Evolutionary conservation across 2,113 vertebrate genomes (phyloP).

Genomic region (Cololabis saira): DNA sequence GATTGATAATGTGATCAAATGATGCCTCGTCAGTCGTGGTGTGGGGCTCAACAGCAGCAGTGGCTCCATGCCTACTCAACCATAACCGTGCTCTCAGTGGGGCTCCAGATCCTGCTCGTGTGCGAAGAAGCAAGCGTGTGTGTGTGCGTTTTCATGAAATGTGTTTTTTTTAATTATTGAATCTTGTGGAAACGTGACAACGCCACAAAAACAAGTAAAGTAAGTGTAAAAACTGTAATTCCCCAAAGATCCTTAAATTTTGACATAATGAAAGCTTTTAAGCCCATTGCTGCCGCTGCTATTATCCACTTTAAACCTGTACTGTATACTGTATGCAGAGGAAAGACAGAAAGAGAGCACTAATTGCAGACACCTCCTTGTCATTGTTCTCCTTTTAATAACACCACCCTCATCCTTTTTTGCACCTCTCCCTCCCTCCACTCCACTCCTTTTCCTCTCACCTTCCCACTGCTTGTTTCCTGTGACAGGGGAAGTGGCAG

Average conservation of each 20-base stretch:
- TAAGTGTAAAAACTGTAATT: constrained; percentile 31
- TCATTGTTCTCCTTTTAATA: constrained; percentile 76
- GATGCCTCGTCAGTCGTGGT: constrained; percentile 65
- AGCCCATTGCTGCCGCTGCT: constrained; percentile 29
- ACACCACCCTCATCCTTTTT: constrained; percentile 55
- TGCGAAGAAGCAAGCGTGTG: constrained; percentile 12
- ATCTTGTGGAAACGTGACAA: constrained; percentile 32
- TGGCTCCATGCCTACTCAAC: constrained; percentile 72
- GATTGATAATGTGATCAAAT: constrained; percentile 77
- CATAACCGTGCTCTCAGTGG: constrained; percentile 66
- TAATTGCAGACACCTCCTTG: constrained; percentile 69
- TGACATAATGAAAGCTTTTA: constrained; percentile 19
- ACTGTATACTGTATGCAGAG: constrained; percentile 12
- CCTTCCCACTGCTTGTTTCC: constrained; percentile 75
- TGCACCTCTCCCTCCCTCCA: constrained; percentile 46
- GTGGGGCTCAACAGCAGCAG: constrained; percentile 57
- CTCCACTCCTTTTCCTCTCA: constrained; percentile 53
- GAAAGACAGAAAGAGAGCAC: constrained; percentile 30
- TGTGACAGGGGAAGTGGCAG: constrained; percentile 82
- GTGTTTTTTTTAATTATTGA: background rate
- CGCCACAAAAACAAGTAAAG: constrained; percentile 8
- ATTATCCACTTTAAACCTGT: constrained; percentile 37
- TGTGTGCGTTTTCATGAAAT: constrained; percentile 31
- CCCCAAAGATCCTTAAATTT: constrained; percentile 27
- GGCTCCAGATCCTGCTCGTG: constrained; percentile 31